Evolutionary conservation across 1,140 invertebrate species (phyloP).

Genomic region (Drosophila equinoxialis): DNA sequence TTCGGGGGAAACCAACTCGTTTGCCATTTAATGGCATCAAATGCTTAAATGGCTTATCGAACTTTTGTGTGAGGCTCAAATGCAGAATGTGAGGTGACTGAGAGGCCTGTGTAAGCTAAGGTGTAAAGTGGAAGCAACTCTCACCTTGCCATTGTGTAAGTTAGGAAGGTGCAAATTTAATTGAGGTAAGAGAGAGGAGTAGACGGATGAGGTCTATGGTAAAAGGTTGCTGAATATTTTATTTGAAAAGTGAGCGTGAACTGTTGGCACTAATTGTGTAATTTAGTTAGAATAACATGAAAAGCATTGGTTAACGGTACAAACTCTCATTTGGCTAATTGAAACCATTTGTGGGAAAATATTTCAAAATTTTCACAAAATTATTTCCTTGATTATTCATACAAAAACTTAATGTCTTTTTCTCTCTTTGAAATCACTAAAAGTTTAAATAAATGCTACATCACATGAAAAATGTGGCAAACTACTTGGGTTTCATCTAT

Average conservation of each 20-base stretch:
- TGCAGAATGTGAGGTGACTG: neutral
- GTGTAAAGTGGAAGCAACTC: conserved; percentile 2
- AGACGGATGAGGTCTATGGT: neutral
- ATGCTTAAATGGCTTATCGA: conserved; percentile 57
- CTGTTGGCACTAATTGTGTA: conserved; percentile 3
- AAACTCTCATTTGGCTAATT: neutral
- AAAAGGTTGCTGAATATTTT: neutral
- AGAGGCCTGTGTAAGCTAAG: neutral
- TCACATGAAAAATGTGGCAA: too few species aligned
- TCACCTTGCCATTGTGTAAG: neutral
- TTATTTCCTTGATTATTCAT: too few species aligned
- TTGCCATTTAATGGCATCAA: conserved; percentile 45
- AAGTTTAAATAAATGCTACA: too few species aligned
- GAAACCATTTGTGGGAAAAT: neutral
- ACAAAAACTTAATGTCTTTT: too few species aligned
- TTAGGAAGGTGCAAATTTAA: conserved; percentile 10
- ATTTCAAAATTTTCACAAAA: neutral
- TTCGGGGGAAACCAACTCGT: conserved; percentile 18
- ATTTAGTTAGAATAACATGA: conserved; percentile 6
- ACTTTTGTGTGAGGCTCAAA: conserved; percentile 45
- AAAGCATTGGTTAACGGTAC: neutral
- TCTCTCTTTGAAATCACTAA: too few species aligned
- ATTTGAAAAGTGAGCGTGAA: conserved; percentile 5
- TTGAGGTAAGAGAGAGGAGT: neutral
- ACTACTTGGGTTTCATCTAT: too few species aligned